Conservation (phyloP, 37 sponge, comb jelly and placozoan genomes). For the Halisarca cf. caerulea region DNA sequence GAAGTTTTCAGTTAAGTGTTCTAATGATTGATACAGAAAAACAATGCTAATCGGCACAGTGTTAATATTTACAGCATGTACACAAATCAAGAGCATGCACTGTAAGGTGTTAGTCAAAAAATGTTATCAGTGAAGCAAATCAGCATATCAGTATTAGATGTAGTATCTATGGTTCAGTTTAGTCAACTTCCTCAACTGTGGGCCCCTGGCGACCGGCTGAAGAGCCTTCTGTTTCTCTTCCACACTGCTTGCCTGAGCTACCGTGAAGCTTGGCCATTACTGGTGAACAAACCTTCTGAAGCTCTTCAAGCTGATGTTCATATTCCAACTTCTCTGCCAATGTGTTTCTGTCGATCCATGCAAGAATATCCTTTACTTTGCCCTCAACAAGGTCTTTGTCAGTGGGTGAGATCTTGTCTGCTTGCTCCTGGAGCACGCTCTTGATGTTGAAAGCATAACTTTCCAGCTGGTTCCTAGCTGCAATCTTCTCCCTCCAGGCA, state of each 20-base stretch:
- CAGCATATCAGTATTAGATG: too few relatives aligned
- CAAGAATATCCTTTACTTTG: constrained; percentile 39
- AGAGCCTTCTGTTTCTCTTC: not conserved
- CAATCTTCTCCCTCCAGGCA: constrained; percentile 49
- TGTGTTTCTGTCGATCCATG: constrained; percentile 75
- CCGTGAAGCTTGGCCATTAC: constrained; percentile 80
- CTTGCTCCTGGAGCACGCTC: constrained; percentile 47
- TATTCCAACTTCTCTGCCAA: constrained; percentile 75
- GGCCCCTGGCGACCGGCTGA: constrained; percentile 33
- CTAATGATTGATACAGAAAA: too few relatives aligned
- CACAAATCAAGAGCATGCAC: too few relatives aligned
- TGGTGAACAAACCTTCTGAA: constrained; percentile 70
- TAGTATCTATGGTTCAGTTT: too few relatives aligned
- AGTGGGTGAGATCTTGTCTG: constrained; percentile 52
- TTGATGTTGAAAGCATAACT: constrained; percentile 64
- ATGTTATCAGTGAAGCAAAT: too few relatives aligned
- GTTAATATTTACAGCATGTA: too few relatives aligned
- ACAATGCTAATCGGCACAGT: too few relatives aligned
- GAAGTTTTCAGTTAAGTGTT: too few relatives aligned
- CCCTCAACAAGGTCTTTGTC: constrained; percentile 55
- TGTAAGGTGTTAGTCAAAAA: too few relatives aligned
- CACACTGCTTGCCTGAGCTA: not conserved
- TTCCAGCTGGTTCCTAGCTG: constrained; percentile 73
- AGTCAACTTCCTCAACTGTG: constrained; percentile 65
- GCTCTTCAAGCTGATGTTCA: constrained; percentile 62